These are phyloP conservation scores for Saxidomus purpurata DNA, from an alignment of 1,140 invertebrate species.

Conservation along the genomic window DNA sequence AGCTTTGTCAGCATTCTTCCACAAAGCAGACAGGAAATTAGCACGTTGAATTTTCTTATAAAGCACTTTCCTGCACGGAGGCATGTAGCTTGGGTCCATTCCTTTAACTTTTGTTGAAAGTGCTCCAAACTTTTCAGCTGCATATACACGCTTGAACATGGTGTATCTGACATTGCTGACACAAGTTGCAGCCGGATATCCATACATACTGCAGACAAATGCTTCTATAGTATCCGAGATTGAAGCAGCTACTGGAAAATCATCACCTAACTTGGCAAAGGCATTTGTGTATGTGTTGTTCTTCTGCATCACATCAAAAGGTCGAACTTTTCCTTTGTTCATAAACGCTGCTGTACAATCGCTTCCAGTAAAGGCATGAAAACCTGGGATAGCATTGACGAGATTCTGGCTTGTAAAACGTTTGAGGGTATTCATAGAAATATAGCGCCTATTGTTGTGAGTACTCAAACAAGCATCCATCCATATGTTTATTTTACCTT, in stretches of 20 bases:
- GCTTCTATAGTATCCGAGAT: neutral
- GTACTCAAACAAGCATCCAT: neutral
- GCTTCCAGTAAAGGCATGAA: neutral
- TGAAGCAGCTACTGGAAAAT: neutral
- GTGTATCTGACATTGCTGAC: neutral
- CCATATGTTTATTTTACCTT: neutral
- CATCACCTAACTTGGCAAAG: neutral
- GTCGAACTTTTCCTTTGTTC: neutral
- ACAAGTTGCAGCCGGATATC: neutral
- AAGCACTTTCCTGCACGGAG: neutral
- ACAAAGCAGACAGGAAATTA: constrained; percentile 26
- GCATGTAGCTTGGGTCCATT: neutral
- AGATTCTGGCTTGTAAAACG: neutral
- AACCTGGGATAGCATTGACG: neutral
- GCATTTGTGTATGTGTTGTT: neutral
- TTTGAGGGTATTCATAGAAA: neutral
- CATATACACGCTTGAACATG: neutral
- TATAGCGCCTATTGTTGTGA: neutral
- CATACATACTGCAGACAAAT: neutral
- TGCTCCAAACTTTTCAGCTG: neutral
- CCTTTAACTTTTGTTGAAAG: neutral
- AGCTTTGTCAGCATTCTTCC: neutral
- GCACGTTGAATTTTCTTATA: constrained; percentile 6
- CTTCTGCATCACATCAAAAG: neutral
- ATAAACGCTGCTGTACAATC: neutral